Evolutionary conservation across 2,888 invertebrate genomes (phyloP).

Genomic region (Cerceris ruficornis): DNA sequence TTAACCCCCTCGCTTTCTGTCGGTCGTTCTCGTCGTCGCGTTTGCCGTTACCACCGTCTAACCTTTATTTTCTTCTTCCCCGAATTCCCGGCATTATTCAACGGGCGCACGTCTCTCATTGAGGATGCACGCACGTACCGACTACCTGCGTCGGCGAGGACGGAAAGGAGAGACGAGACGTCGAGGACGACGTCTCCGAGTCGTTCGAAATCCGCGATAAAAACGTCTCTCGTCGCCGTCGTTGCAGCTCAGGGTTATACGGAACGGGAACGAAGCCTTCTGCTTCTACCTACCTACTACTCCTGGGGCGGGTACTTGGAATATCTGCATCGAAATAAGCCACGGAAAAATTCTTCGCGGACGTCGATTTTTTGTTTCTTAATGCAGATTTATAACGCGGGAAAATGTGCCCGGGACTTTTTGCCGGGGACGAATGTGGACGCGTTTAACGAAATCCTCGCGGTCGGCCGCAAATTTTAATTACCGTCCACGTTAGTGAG

Average conservation of each 20-base stretch:
- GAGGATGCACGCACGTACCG: conserved; percentile 65
- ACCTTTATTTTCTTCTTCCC: conserved; percentile 63
- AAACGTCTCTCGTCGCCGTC: conserved; percentile 48
- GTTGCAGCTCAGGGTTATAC: conserved; percentile 46
- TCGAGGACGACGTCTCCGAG: conserved; percentile 28
- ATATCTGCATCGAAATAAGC: conserved; percentile 57
- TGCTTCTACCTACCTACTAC: background rate
- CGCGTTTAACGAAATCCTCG: conserved; percentile 2
- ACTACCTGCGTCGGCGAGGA: conserved; percentile 55
- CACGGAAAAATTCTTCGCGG: conserved; percentile 13
- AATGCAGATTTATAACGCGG: no score
- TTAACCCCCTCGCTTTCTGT: conserved; percentile 30
- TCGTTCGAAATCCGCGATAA: conserved; percentile 60
- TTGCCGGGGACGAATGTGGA: background rate
- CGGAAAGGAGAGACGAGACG: conserved; percentile 39
- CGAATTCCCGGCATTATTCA: conserved; percentile 73
- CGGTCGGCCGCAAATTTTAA: conserved; percentile 7
- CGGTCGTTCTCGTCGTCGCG: conserved; percentile 36
- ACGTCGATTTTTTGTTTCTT: background rate
- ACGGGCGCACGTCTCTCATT: conserved; percentile 73
- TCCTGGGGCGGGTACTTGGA: conserved; percentile 41
- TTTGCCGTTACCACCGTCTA: conserved; percentile 36
- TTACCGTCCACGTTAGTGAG: background rate
- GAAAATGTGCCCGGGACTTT: background rate
- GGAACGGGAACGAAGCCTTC: conserved; percentile 3